Conservation (phyloP, 2,888 invertebrate species). For the Eledona agricola region DNA sequence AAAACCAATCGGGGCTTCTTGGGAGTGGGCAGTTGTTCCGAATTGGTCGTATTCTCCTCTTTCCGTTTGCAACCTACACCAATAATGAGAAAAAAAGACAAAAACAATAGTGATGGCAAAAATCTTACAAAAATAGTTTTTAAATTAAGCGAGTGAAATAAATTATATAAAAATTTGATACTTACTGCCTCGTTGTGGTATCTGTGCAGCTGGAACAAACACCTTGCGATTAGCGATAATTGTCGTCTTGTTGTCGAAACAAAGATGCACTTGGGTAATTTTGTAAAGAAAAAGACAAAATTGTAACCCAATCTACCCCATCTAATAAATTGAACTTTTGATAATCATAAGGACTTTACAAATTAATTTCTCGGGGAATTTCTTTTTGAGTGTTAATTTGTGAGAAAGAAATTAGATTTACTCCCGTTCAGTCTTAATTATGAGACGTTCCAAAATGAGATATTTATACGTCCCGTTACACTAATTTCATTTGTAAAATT, state of each 20-base stretch:
- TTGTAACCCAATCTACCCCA: conserved; percentile 37
- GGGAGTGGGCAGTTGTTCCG: conserved; percentile 88
- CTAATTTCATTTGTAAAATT: conserved; percentile 1
- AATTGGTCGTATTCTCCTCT: conserved; percentile 83
- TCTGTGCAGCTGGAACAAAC: conserved; percentile 82
- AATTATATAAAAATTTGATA: conserved; percentile 57
- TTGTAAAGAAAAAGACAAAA: conserved; percentile 19
- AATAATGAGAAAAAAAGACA: conserved; percentile 45
- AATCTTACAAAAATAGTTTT: conserved; percentile 9
- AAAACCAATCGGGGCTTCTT: conserved; percentile 99
- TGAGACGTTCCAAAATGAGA: conserved; percentile 32
- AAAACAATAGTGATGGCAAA: conserved; percentile 21
- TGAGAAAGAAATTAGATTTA: conserved; percentile 23
- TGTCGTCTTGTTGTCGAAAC: conserved; percentile 10
- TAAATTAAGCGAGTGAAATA: conserved; percentile 22
- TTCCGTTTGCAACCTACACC: conserved; percentile 91
- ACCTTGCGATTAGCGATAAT: conserved; percentile 21
- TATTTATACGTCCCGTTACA: conserved; percentile 28
- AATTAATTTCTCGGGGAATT: conserved; percentile 26
- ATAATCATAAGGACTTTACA: conserved; percentile 18
- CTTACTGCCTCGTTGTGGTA: conserved; percentile 90
- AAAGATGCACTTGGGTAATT: conserved; percentile 22
- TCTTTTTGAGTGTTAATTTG: conserved; percentile 23
- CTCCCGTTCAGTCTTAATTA: conserved; percentile 13
- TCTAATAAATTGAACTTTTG: conserved; percentile 31